Conservation (phyloP, 1,140 invertebrate genomes). For the Marisa cornuarietis region DNA sequence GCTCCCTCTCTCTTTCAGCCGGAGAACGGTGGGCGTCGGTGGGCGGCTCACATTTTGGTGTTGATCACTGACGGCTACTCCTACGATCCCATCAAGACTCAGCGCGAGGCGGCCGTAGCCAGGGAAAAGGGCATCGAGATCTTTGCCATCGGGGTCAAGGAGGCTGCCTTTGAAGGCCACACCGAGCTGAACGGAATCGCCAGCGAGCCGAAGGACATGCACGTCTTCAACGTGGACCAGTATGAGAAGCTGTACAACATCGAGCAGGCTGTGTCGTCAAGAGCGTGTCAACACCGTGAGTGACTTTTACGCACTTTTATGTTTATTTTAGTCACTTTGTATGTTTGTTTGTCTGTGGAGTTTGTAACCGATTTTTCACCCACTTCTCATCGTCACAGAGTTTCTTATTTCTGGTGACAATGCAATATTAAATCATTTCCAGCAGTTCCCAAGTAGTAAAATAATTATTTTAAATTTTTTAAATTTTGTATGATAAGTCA, state of each 20-base stretch:
- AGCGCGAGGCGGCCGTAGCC: slow-evolving; percentile 33
- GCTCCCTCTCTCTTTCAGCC: neutral
- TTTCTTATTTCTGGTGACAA: too few relatives aligned
- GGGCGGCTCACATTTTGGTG: slow-evolving; percentile 41
- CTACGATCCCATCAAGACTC: slow-evolving; percentile 29
- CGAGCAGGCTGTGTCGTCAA: slow-evolving; percentile 26
- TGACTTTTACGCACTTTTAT: neutral
- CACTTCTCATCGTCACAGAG: too few relatives aligned
- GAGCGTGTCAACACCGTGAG: slow-evolving; percentile 34
- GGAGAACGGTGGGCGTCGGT: slow-evolving; percentile 37
- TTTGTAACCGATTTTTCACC: too few relatives aligned
- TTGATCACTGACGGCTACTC: slow-evolving; percentile 52
- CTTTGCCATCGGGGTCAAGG: slow-evolving; percentile 45
- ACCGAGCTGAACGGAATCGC: slow-evolving; percentile 39
- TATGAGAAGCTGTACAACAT: slow-evolving; percentile 38
- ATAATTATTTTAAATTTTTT: too few relatives aligned
- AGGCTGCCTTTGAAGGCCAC: slow-evolving; percentile 18
- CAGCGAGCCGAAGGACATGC: slow-evolving; percentile 33
- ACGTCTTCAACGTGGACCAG: slow-evolving; percentile 43
- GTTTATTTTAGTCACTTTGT: too few relatives aligned
- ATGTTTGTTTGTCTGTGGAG: too few relatives aligned
- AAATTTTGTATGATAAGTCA: too few relatives aligned
- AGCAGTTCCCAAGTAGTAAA: too few relatives aligned
- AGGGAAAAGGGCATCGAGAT: slow-evolving; percentile 37
- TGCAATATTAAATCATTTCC: too few relatives aligned